Conservation (phyloP, 2,888 invertebrate species). For the Panzeria rudis region DNA sequence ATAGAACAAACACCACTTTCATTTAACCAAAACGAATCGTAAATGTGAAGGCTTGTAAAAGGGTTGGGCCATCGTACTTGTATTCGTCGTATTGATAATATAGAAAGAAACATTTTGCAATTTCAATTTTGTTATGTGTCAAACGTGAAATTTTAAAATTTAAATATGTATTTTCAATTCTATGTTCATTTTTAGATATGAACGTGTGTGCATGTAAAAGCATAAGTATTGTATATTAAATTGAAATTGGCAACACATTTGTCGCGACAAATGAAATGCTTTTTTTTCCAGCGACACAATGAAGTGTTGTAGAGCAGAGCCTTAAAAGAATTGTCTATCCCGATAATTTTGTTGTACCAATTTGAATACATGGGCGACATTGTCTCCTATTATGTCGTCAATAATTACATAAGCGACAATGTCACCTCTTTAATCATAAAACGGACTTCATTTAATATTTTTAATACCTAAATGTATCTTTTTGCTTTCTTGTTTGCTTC, state of each 20-base stretch:
- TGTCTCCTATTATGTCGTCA: too few species aligned
- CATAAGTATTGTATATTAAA: constrained; percentile 64
- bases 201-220: constrained; percentile 5
- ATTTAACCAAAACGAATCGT: constrained; percentile 69
- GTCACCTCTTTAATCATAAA: too few species aligned
- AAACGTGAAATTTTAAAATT: constrained; percentile 74
- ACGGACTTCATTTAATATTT: too few species aligned
- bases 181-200: neutral
- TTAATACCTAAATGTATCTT: too few species aligned
- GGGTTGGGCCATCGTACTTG: constrained; percentile 54
- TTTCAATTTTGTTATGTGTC: constrained; percentile 75
- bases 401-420: too few species aligned
- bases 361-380: too few species aligned
- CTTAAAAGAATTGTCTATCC: constrained; percentile 14
- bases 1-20: constrained; percentile 19
- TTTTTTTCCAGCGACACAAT: constrained; percentile 23
- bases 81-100: constrained; percentile 29
- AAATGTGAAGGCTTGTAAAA: constrained; percentile 23
- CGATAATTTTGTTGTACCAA: too few species aligned
- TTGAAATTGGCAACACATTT: constrained; percentile 78
- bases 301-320: constrained; percentile 14
- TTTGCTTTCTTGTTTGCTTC: too few species aligned
- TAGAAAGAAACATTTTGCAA: constrained; percentile 48
- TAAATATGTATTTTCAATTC: constrained; percentile 54
- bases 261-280: constrained; percentile 78